Conservation (phyloP, 53 echinoderm and acorn worm genomes). For the Actinopyga echinites region DNA sequence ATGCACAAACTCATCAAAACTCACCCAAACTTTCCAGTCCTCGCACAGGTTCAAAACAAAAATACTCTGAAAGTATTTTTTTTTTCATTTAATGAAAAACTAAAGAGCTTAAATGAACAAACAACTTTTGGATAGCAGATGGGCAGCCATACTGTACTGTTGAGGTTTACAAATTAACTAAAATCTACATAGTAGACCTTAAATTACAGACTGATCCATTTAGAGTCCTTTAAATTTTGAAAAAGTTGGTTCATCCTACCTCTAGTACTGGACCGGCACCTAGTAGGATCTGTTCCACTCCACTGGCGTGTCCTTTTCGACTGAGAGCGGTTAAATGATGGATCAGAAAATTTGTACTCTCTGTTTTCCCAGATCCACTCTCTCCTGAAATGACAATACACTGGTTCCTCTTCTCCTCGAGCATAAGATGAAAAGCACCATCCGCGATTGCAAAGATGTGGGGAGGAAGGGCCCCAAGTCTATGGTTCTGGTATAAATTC, state of each 20-base stretch:
- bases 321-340: slow-evolving; percentile 97
- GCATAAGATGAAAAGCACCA: slow-evolving; percentile 94
- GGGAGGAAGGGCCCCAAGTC: slow-evolving; percentile 87
- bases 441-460: slow-evolving; percentile 99
- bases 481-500: slow-evolving; percentile 94
- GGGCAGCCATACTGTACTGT: too few relatives aligned
- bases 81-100: too few relatives aligned
- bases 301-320: slow-evolving; percentile 91
- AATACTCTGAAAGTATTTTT: too few relatives aligned
- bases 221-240: too few relatives aligned
- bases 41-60: too few relatives aligned
- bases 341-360: slow-evolving; percentile 90
- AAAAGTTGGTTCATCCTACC: slow-evolving; percentile 79
- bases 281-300: slow-evolving; percentile 94
- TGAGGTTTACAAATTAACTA: too few relatives aligned
- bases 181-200: too few relatives aligned
- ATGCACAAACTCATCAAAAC: too few relatives aligned
- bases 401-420: slow-evolving; percentile 91
- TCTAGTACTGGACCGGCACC: slow-evolving; percentile 99
- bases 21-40: too few relatives aligned
- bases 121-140: too few relatives aligned
- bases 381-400: slow-evolving; percentile 98
- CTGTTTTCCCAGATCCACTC: slow-evolving; percentile 98
- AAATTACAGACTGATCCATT: too few relatives aligned
- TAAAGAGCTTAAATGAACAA: too few relatives aligned